These are phyloP conservation scores for Poecilus cupreus DNA, from an alignment of 2,888 invertebrate genomes.

Conservation along the genomic window DNA sequence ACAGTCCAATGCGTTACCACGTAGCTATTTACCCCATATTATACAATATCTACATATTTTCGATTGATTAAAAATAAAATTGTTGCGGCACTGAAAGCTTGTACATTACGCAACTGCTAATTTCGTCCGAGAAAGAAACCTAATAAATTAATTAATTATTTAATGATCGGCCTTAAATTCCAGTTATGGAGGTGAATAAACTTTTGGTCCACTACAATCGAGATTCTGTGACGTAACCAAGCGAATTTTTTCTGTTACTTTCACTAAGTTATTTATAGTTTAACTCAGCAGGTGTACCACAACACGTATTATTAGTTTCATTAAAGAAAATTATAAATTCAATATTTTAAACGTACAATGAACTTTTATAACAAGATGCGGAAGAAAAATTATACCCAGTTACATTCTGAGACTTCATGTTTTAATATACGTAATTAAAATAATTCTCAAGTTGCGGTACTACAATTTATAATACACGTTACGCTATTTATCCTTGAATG, in stretches of 20 bases:
- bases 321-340: constrained; percentile 20
- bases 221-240: neutral
- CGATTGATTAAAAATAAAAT: no score
- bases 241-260: neutral
- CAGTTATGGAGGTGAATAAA: neutral
- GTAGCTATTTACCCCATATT: no score
- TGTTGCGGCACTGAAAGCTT: no score
- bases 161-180: neutral
- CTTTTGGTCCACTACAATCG: neutral
- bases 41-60: no score
- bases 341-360: constrained; percentile 1
- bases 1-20: no score
- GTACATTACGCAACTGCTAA: no score
- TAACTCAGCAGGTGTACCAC: neutral
- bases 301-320: constrained; percentile 8
- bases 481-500: neutral
- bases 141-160: no score
- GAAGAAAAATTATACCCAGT: neutral
- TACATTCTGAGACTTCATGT: no score
- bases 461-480: no score
- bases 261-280: constrained; percentile 3
- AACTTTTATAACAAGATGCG: constrained; percentile 7
- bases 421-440: no score
- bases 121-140: no score
- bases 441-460: no score